Base-by-base conservation (phyloP, 2,888 invertebrate species). In the Trissoscelio sp. region DNA sequence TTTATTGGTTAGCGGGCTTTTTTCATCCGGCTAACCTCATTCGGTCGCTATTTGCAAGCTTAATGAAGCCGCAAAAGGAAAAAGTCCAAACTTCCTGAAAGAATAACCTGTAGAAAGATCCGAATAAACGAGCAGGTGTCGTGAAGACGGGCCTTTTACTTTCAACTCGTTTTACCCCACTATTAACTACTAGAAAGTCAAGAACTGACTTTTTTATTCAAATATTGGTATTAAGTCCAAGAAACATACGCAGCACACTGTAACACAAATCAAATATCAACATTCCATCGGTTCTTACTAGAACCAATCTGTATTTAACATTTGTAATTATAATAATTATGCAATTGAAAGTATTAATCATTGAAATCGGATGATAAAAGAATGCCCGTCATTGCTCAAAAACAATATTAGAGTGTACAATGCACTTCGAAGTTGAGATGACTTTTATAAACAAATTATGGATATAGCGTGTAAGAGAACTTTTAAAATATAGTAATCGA, bases 361-460 rank as follows among this genome's bases (percentile, higher is more conserved):
- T 53, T 69, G 62, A 62, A 70, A 78, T 70, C 57, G 42, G 78
- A 79, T 66, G 37, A 62, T 4, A 60, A 57, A 72, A 69, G n/a
- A 37, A 44, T 72, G 79, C 79, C 79, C 67, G 77, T 77, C 79
- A 79, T 79, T 66, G 79, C 79, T 79, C 79, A 79, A 72, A 78
- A 70, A 55, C 55, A 64, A 16, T 72, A 16, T 72, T 64, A 72
- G 64, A 60, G 69, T 78, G 78, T 57, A 70, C 3, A 60, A 48
- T 78, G 70, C 57, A 78, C 64, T 44, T 78, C 37, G 34, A 72
- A 57, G 57, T 79, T 72, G 72, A 57, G 66, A 66, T 66, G 64
- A 62, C 62, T 79, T 79, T 79, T 79, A 72, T 79, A 79, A 78
- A 46, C 24, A 72, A 66, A 77, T 69, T 62, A 69, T 62, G 46